Percentiles rank a stretch among this genome's conserved stretches.
Conservation (phyloP, 2,888 invertebrate genomes). For the Conchocele bisecta region DNA sequence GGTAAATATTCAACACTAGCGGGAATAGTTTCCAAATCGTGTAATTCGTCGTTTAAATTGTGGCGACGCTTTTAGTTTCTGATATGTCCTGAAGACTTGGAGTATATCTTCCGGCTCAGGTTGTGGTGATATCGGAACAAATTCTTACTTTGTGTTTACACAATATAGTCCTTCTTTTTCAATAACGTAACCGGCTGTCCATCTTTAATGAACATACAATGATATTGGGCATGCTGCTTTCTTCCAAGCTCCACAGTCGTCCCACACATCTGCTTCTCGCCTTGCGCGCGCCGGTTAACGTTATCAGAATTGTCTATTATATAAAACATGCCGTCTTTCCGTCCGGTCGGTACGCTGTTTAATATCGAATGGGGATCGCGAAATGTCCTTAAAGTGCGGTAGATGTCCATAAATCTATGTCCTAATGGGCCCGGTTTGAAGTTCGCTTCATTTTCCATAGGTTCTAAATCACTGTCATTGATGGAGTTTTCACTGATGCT, state of each 20-base stretch:
- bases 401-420: conserved; percentile 14
- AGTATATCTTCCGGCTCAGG: background rate
- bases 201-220: background rate
- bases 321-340: conserved; percentile 14
- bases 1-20: no score
- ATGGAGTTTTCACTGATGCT: no score
- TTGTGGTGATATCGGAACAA: conserved; percentile 4
- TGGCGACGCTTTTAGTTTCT: conserved; percentile 1
- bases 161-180: no score
- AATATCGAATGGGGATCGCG: background rate
- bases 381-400: background rate
- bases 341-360: background rate
- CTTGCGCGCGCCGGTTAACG: background rate
- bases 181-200: no score
- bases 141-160: conserved; percentile 2
- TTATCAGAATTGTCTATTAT: background rate
- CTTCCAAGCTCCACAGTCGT: conserved; percentile 21
- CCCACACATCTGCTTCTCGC: conserved; percentile 12
- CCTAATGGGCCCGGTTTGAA: conserved; percentile 13
- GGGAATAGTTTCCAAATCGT: no score
- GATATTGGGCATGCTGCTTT: background rate
- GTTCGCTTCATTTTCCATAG: no score
- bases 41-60: conserved; percentile 17
- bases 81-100: conserved; percentile 2
- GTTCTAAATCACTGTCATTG: no score